These are phyloP conservation scores for Eclectus roratus DNA, from an alignment of 2,113 vertebrate species.

Conservation along the genomic window DNA sequence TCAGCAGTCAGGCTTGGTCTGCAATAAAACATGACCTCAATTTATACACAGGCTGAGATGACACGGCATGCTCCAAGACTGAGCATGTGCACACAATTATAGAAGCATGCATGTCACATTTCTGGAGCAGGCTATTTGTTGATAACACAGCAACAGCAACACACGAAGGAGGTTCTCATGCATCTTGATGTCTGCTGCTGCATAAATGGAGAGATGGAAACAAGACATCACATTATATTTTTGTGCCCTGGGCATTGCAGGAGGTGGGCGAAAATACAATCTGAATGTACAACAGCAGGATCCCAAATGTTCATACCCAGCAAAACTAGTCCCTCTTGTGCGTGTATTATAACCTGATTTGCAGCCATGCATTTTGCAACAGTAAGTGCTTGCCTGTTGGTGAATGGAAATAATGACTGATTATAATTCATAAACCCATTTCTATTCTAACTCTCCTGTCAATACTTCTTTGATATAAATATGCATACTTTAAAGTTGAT, in stretches of 20 bases:
- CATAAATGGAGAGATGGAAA: not conserved
- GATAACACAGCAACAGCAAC: not conserved
- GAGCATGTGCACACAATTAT: not conserved
- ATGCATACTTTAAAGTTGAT: not conserved
- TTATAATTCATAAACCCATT: not conserved
- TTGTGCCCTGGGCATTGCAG: not conserved
- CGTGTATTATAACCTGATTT: not conserved
- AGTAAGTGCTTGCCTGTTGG: not conserved
- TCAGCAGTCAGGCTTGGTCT: not conserved
- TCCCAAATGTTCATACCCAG: not conserved
- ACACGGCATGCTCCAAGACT: not conserved
- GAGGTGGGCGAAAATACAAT: not conserved
- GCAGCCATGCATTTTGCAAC: not conserved
- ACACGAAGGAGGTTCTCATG: accelerated
- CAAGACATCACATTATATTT: not conserved
- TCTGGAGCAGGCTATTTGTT: not conserved
- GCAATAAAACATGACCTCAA: not conserved
- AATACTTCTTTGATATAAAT: not conserved
- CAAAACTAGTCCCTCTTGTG: not conserved
- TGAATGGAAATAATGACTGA: not conserved
- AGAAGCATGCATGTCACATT: not conserved
- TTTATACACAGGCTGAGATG: not conserved
- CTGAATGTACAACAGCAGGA: not conserved
- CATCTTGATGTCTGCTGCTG: not conserved
- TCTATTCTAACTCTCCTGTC: not conserved